These are phyloP conservation scores for Pristionchus exspectatus DNA, from an alignment of 2,888 invertebrate species.

Conservation along the genomic window DNA sequence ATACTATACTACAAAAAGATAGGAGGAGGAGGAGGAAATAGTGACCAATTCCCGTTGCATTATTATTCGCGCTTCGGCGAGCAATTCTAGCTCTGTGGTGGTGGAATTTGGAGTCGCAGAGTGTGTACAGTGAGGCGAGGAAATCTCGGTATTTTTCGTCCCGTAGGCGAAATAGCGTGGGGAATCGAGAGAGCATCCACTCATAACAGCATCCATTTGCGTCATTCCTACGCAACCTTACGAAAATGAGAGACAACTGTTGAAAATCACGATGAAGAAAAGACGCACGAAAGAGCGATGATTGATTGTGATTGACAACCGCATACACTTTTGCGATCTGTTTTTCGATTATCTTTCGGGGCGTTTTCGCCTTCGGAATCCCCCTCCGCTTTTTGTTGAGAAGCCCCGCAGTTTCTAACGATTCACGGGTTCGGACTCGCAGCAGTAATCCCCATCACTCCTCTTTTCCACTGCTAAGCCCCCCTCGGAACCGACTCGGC, in stretches of 20 bases:
- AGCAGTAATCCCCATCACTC: conserved; percentile 16
- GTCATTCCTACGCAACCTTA: neutral
- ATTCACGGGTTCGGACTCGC: conserved; percentile 10
- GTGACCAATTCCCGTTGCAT: conserved; percentile 41
- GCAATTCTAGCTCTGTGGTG: neutral
- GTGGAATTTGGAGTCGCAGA: neutral
- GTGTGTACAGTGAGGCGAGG: neutral
- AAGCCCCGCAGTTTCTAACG: neutral
- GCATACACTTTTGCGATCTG: neutral
- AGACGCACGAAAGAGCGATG: neutral
- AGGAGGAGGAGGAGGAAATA: conserved; percentile 14
- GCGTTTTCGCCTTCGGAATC: neutral
- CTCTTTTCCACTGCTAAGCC: neutral
- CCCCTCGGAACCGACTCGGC: neutral
- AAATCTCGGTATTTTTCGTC: neutral
- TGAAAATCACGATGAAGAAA: conserved; percentile 3
- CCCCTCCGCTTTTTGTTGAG: neutral
- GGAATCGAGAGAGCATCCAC: too few relatives aligned
- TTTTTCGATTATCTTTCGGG: conserved; percentile 1
- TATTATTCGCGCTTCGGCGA: conserved; percentile 25
- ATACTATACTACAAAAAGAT: conserved; percentile 51
- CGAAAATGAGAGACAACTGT: conserved; percentile 1
- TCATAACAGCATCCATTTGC: neutral
- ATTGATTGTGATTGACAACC: conserved; percentile 36
- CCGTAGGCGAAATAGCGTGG: too few relatives aligned